These are phyloP conservation scores for Toxotes chatareus DNA, from an alignment of 2,113 vertebrate genomes.

Conservation along the genomic window DNA sequence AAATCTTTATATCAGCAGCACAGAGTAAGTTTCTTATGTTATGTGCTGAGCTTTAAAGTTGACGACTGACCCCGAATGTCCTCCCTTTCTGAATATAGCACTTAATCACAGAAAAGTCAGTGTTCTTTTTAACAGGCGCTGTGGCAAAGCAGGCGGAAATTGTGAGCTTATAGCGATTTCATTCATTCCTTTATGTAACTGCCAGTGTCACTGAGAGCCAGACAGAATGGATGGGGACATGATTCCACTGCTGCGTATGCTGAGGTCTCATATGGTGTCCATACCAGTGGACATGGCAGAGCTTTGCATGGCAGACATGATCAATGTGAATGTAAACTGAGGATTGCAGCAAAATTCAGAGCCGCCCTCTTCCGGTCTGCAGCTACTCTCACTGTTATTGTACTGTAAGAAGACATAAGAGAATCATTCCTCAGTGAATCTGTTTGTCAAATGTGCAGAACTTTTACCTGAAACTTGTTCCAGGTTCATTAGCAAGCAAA, in stretches of 20 bases:
- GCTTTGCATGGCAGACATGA: constrained; percentile 34
- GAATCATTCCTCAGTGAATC: neutral
- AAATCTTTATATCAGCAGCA: constrained; percentile 13
- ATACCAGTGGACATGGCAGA: constrained; percentile 30
- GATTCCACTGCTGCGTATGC: constrained; percentile 47
- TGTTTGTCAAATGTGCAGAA: constrained; percentile 6
- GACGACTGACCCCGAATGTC: constrained; percentile 38
- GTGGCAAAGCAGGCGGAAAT: constrained; percentile 54
- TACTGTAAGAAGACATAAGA: neutral
- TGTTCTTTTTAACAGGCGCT: constrained; percentile 34
- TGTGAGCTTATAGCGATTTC: constrained; percentile 64
- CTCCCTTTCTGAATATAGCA: constrained; percentile 26
- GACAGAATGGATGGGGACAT: constrained; percentile 7
- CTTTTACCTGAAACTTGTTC: neutral
- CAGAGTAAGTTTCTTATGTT: constrained; percentile 16
- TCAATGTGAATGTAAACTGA: neutral
- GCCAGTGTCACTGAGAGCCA: constrained; percentile 37
- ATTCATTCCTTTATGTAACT: constrained; percentile 50
- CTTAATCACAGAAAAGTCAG: constrained; percentile 51
- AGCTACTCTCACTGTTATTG: neutral
- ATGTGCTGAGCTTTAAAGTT: constrained; percentile 15
- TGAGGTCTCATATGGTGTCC: constrained; percentile 61
- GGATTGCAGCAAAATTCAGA: constrained; percentile 4
- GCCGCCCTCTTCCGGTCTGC: neutral
- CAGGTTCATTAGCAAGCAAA: neutral